Conservation (phyloP, 2,113 vertebrate species). For the Myrmophylax atrothorax region DNA sequence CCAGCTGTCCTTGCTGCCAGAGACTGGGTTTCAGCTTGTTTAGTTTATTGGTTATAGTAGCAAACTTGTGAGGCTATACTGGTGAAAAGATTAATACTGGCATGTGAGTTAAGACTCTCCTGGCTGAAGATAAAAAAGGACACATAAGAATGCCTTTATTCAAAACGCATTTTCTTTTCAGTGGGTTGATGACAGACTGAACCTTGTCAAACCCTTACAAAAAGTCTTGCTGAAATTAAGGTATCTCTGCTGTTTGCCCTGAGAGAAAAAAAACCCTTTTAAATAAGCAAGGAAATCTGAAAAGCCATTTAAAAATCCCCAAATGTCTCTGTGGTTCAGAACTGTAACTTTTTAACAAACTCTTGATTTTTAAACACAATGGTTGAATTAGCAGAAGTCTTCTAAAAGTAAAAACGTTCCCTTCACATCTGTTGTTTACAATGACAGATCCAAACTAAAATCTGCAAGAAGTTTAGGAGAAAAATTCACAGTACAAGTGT, state of each 20-base stretch:
- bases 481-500: not conserved
- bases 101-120: not conserved
- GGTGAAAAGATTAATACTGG: constrained; percentile 6
- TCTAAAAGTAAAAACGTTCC: not conserved
- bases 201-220: not conserved
- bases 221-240: not conserved
- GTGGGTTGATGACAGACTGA: not conserved
- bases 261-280: not conserved
- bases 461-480: not conserved
- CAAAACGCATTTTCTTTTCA: not conserved
- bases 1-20: constrained; percentile 1
- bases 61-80: not conserved
- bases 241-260: not conserved
- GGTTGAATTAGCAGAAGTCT: not conserved
- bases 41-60: not conserved
- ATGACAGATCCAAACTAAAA: not conserved
- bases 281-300: not conserved
- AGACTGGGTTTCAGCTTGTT: not conserved
- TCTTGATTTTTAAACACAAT: not conserved
- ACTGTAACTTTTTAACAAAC: not conserved
- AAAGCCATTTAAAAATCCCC: not conserved
- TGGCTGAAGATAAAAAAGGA: not conserved
- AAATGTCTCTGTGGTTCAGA: not conserved
- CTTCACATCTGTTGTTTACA: not conserved
- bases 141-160: not conserved